Evolutionary conservation across 2,113 vertebrate genomes (phyloP).

Genomic region (Alethe castanea): DNA sequence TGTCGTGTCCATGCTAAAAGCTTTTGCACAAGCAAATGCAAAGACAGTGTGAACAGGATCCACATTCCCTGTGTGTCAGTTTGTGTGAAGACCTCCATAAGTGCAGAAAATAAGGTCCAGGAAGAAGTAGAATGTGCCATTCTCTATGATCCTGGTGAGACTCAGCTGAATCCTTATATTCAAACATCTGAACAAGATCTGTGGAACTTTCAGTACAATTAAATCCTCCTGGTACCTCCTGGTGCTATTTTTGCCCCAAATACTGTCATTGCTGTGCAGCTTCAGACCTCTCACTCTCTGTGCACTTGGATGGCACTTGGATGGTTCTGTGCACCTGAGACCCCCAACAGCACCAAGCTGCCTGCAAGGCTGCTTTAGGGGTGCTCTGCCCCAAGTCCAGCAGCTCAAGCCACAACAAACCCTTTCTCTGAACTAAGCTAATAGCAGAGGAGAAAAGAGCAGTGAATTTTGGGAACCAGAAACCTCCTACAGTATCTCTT

Average conservation of each 20-base stretch:
- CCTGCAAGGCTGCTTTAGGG: background rate
- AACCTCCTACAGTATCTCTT: background rate
- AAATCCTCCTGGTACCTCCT: background rate
- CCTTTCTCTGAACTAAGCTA: background rate
- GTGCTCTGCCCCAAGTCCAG: background rate
- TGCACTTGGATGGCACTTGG: background rate
- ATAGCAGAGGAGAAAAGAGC: background rate
- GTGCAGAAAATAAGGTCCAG: background rate
- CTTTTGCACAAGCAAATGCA: background rate
- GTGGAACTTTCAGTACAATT: background rate
- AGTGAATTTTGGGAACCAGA: background rate
- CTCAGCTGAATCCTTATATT: background rate
- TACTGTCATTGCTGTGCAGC: background rate
- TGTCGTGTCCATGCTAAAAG: background rate
- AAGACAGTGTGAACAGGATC: background rate
- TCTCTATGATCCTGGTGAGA: background rate
- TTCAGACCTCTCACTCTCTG: background rate
- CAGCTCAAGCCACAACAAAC: background rate
- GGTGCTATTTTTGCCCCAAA: background rate
- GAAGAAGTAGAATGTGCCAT: background rate
- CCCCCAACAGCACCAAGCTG: background rate
- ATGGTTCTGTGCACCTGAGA: background rate
- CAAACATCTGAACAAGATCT: background rate
- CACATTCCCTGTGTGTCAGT: background rate
- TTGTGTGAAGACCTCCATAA: background rate